Percentiles rank a stretch among this genome's conserved stretches.
Evolutionary conservation across 2,113 vertebrate species (phyloP).

Genomic region (Nanorana parkeri): DNA sequence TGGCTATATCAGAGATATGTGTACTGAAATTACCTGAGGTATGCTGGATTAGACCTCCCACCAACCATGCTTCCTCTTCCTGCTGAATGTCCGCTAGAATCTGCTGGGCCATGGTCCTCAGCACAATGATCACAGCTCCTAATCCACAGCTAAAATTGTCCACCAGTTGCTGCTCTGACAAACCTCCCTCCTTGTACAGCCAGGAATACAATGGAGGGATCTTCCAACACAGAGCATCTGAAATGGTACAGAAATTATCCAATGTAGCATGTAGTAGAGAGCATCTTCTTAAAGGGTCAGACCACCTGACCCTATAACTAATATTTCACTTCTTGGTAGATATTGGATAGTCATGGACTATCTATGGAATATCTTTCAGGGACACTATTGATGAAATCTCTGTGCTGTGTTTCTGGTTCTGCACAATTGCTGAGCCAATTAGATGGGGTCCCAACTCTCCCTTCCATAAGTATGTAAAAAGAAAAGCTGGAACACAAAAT

Average conservation of each 20-base stretch:
- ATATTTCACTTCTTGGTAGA: no score
- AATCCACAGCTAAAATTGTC: constrained; percentile 95
- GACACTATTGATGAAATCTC: no score
- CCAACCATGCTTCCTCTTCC: constrained; percentile 81
- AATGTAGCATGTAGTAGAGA: no score
- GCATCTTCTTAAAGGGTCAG: no score
- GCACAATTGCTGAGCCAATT: no score
- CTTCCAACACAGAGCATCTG: constrained; percentile 89
- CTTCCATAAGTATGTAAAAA: no score
- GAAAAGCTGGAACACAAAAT: no score
- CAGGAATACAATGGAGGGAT: constrained; percentile 89
- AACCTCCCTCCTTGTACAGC: constrained; percentile 84
- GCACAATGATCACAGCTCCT: constrained; percentile 85
- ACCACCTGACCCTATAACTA: no score
- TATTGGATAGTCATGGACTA: no score
- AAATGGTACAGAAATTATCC: background rate
- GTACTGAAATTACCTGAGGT: constrained; percentile 72
- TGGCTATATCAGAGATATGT: background rate
- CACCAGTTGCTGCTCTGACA: constrained; percentile 90
- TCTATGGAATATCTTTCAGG: no score
- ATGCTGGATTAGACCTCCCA: constrained; percentile 78
- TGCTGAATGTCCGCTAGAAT: constrained; percentile 78
- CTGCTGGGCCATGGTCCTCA: constrained; percentile 73
- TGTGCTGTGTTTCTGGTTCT: no score
- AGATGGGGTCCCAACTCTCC: no score